A percentile compares a stretch with the other conserved stretches of the same genome.
phyloP scores from a whole-genome alignment of 2,888 invertebrate genomes.

The Lepidonotus clava region DNA sequence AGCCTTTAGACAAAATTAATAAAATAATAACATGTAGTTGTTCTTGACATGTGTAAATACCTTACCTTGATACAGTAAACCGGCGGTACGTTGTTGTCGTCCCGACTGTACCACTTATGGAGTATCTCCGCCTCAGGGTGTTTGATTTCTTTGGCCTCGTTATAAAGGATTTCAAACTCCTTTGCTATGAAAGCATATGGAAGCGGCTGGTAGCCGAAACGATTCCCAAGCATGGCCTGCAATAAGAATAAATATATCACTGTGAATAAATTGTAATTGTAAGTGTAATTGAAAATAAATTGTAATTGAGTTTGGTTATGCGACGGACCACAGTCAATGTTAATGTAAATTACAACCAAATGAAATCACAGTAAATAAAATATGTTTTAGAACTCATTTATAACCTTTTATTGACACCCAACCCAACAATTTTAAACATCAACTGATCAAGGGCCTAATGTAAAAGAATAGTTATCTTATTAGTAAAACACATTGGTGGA shows the following conservation, averaged over 20 bases:
- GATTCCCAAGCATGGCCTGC: conserved; percentile 66
- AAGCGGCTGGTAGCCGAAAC: conserved; percentile 66
- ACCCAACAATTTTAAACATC: too few species aligned
- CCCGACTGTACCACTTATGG: conserved; percentile 64
- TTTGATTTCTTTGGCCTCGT: conserved; percentile 53
- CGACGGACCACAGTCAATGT: too few species aligned
- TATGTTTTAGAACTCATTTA: too few species aligned
- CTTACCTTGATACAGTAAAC: conserved; percentile 64
- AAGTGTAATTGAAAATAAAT: too few species aligned
- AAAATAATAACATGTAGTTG: neutral
- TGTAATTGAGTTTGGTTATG: too few species aligned
- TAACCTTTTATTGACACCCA: too few species aligned
- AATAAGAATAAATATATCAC: neutral
- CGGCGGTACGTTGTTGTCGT: conserved; percentile 65
- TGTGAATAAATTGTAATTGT: neutral
- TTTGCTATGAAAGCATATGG: conserved; percentile 56
- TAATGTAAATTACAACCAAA: too few species aligned
- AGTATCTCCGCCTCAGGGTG: conserved; percentile 56
- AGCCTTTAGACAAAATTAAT: too few species aligned
- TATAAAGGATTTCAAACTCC: conserved; percentile 63
- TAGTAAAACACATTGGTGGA: too few species aligned
- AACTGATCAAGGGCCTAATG: too few species aligned
- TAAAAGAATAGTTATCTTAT: too few species aligned
- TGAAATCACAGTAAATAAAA: too few species aligned
- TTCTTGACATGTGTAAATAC: neutral